Evolutionary conservation across 2,797 vertebrate genomes (phyloP).

Genomic region (Clarias platycephalus): DNA sequence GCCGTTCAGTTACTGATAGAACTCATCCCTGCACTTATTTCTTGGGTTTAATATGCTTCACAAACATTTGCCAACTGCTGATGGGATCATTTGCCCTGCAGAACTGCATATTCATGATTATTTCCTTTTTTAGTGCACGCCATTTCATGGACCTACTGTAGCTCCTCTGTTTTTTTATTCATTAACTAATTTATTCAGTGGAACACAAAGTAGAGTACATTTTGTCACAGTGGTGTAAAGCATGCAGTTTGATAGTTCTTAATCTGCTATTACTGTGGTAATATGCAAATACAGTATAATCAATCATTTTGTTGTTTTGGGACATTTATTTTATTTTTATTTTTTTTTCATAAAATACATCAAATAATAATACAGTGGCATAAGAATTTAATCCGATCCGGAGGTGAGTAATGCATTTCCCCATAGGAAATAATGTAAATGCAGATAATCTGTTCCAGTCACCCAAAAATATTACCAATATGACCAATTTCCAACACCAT

Average conservation of each 20-base stretch:
- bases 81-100: neutral
- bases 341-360: no score
- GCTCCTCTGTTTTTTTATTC: neutral
- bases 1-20: neutral
- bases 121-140: neutral
- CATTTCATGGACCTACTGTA: neutral
- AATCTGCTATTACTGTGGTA: neutral
- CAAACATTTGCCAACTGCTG: conserved; percentile 9
- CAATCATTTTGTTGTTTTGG: neutral
- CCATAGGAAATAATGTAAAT: no score
- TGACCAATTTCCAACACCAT: no score
- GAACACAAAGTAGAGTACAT: neutral
- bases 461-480: no score
- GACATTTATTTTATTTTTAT: neutral
- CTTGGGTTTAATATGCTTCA: neutral
- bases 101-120: neutral
- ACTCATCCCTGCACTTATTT: neutral
- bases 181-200: neutral
- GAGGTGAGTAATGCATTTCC: no score
- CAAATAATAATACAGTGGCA: no score
- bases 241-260: neutral
- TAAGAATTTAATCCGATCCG: no score
- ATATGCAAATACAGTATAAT: neutral
- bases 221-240: neutral
- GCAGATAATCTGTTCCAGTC: no score